Conservation (phyloP, 2,888 invertebrate species). For the Xanthia togata region DNA sequence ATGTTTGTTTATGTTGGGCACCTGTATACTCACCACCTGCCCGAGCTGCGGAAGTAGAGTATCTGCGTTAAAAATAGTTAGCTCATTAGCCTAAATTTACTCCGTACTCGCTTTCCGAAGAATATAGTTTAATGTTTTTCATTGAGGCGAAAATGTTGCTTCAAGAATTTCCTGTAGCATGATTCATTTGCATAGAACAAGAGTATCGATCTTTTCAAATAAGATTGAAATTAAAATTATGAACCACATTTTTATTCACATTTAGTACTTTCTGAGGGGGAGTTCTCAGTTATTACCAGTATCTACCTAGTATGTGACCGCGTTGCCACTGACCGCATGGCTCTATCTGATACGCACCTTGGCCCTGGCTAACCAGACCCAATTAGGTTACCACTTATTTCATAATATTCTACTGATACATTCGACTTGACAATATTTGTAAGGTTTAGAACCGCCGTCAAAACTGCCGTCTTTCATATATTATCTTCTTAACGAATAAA, state of each 20-base stretch:
- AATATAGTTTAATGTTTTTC: slow-evolving; percentile 44
- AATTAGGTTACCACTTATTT: slow-evolving; percentile 19
- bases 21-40: slow-evolving; percentile 71
- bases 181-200: slow-evolving; percentile 19
- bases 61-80: slow-evolving; percentile 75
- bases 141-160: slow-evolving; percentile 39
- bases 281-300: neutral
- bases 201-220: slow-evolving; percentile 11
- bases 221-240: neutral
- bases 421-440: neutral
- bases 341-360: slow-evolving; percentile 23
- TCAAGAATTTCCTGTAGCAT: slow-evolving; percentile 33
- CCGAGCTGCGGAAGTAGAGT: slow-evolving; percentile 66
- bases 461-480: neutral
- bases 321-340: neutral
- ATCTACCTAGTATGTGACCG: neutral
- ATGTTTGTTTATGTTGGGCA: slow-evolving; percentile 75
- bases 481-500: slow-evolving; percentile 4
- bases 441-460: too few species aligned
- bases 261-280: neutral
- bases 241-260: too few species aligned
- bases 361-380: neutral
- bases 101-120: slow-evolving; percentile 44
- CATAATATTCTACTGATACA: neutral
- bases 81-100: slow-evolving; percentile 75